Conservation (phyloP, 2,888 invertebrate species). For the Zaprionus obscuricornis region DNA sequence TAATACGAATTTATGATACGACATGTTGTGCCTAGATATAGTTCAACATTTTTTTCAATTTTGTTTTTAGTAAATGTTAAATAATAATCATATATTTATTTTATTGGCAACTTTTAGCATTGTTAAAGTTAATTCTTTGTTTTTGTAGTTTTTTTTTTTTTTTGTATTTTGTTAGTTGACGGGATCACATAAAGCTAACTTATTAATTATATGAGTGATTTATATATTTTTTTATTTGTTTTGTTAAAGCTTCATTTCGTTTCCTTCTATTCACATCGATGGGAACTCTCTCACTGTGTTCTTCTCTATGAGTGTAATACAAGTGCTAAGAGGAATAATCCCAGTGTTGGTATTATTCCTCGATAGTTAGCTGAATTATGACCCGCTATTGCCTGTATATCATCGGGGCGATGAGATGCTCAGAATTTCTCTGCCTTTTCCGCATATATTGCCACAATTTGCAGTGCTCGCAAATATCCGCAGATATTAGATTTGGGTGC, state of each 20-base stretch:
- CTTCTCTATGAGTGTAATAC: constrained; percentile 21
- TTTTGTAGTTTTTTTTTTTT: too few relatives aligned
- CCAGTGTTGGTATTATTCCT: not conserved
- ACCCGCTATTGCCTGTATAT: constrained; percentile 51
- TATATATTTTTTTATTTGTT: constrained; percentile 32
- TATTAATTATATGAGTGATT: constrained; percentile 65
- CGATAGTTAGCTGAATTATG: constrained; percentile 23
- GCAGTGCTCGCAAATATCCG: constrained; percentile 83
- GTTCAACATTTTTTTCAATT: not conserved
- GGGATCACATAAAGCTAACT: constrained; percentile 48
- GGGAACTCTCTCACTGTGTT: not conserved
- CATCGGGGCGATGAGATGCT: constrained; percentile 66
- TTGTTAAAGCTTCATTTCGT: constrained; percentile 70
- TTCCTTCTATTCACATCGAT: not conserved
- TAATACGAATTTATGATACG: too few relatives aligned
- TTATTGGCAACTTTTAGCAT: constrained; percentile 73
- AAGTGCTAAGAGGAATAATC: constrained; percentile 7
- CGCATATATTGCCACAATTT: constrained; percentile 83
- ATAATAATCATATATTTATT: constrained; percentile 28
- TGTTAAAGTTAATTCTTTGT: constrained; percentile 54
- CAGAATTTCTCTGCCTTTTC: constrained; percentile 82
- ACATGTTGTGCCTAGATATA: too few relatives aligned
- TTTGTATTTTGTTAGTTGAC: too few relatives aligned
- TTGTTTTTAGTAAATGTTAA: constrained; percentile 59
- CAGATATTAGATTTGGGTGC: constrained; percentile 89